Evolutionary conservation across 2,888 invertebrate genomes (phyloP), one percentile per base, ranked within the genome.

Genomic region (Drosophila borborema): DNA sequence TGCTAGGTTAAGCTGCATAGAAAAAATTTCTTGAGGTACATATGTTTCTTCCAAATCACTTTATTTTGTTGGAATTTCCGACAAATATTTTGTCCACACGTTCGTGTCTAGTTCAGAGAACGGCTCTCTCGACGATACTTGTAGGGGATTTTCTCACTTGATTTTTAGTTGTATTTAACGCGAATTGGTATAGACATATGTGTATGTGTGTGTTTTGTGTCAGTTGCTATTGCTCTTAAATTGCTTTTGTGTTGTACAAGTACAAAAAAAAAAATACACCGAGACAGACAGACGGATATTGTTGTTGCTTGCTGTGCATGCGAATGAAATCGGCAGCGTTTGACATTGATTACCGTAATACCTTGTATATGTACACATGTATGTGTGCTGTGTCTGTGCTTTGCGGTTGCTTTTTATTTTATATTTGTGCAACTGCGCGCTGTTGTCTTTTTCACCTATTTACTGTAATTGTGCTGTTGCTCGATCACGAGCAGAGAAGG

Each of bases 261-360:
- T 70, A 80, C 80, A 74, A 66, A n/a, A 20, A 20, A 20, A 80
- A 45, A 74, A 64, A 72, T 56, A 75, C 62, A 68, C 46, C 60
- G 62, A 68, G 67, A 75, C 80, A 75, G 61, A 71, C 71, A 51
- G 76, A 76, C 73, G 69, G 69, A 75, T 81, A 73, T 77, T 77
- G 65, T 73, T 79, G 80, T 74, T 72, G 81, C 60, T 67, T 66
- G 71, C 76, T 85, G 80, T 73, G 73, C 73, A 82, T 74, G 77
- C 77, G 80, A 87, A 81, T 77, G 78, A 85, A 87, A 89, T 86
- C 84, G 86, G 83, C 81, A 86, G 80, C 85, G 74, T 85, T 89
- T 90, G 91, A 90, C 90, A 89, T 88, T 90, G 89, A 90, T 91
- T 90, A 90, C 89, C 85, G 86, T 88, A 89, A 89, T 91, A 89